Evolutionary conservation across 2,113 vertebrate species (phyloP).

Genomic region (Alouatta palliata): DNA sequence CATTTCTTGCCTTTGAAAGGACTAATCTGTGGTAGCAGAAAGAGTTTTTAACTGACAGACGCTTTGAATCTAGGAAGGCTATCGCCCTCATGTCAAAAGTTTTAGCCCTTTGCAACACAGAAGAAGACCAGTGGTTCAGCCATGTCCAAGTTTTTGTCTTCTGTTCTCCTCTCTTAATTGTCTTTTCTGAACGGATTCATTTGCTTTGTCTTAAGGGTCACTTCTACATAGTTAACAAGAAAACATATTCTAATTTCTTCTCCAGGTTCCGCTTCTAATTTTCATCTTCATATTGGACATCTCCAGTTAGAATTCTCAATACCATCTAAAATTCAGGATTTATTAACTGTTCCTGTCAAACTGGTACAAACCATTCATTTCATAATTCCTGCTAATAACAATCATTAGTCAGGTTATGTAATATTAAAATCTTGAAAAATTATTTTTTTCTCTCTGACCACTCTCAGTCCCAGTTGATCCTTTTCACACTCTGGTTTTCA

Average conservation of each 20-base stretch:
- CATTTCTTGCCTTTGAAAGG: slow-evolving; percentile 15
- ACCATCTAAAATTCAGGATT: background rate
- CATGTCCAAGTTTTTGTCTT: background rate
- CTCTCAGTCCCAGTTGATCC: background rate
- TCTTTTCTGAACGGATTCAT: background rate
- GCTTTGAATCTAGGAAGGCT: background rate
- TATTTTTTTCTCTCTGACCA: background rate
- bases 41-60: background rate
- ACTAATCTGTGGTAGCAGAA: background rate
- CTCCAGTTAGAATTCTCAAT: background rate
- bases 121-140: background rate
- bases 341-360: background rate
- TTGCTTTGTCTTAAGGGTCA: background rate
- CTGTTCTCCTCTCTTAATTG: background rate
- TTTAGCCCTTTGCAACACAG: background rate
- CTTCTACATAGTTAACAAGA: background rate
- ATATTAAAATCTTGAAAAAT: background rate
- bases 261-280: background rate
- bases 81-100: background rate
- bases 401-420: background rate
- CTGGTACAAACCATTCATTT: background rate
- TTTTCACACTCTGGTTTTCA: background rate
- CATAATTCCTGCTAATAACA: background rate
- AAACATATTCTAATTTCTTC: background rate
- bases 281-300: background rate